Evolutionary conservation across 2,113 vertebrate genomes (phyloP), one percentile per base, ranked within the genome.

Genomic region (Calyptommatus sinebrachiatus): DNA sequence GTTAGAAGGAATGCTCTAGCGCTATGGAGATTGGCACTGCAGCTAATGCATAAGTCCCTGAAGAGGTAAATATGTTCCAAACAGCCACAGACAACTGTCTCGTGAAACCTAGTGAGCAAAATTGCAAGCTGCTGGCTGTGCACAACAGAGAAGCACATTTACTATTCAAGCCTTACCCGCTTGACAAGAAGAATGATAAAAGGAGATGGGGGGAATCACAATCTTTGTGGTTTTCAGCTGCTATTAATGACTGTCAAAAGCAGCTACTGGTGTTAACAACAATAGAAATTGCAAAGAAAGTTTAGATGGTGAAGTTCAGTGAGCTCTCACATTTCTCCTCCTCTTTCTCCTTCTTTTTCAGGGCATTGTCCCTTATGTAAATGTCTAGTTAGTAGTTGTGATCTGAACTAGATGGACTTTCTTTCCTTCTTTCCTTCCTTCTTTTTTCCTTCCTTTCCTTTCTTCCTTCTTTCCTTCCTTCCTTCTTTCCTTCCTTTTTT

Each of bases 81-180:
- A 94, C 93, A 93, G 94, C 94, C 94, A 92, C 93, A 94, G 93
- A 95, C 94, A 94, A 95, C 92, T 94, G 94, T 95, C 93, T 95
- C 93, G 91, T 94, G 94, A 92, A 95, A 95, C 92, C 88, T 71
- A 94, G 94, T 91, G 92, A 94, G 93, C 91, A 94, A 95, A 78
- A 95, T 93, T 94, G 93, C 87, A 0, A 93, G 93, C 89, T 77
- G 93, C 94, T 94, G 91, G 93, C 93, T 92, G 92, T 93, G 92
- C 91, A 92, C 94, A 94, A 93, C 89, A 88, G 91, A 94, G 91
- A 89, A 89, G 90, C 81, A 91, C 86, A 86, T 93, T 93, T 90
- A 87, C 94, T 90, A 89, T 65, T 90, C 88, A 93, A 88, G 93
- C 87, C 91, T 91, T 91, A 93, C 92, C 92, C 84, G 87, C 84